These are phyloP conservation scores for Coptodon rendalli DNA, from an alignment of 2,113 vertebrate species.

Conservation along the genomic window DNA sequence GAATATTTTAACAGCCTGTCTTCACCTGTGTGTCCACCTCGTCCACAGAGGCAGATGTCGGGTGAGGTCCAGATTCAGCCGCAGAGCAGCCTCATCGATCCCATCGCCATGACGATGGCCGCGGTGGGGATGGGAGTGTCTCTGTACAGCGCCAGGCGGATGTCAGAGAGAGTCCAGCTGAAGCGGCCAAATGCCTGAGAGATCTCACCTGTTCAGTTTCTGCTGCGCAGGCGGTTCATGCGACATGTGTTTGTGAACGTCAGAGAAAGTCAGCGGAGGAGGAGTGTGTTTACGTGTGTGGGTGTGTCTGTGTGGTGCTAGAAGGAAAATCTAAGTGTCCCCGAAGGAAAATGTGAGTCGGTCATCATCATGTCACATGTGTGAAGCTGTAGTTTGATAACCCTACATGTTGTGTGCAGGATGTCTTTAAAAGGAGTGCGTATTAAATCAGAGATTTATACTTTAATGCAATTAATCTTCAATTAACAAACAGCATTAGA, in stretches of 20 bases:
- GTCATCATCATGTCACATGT: background rate
- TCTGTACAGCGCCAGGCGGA: conserved; percentile 60
- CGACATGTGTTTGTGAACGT: background rate
- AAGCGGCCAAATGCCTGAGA: background rate
- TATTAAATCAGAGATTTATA: background rate
- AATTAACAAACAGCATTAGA: background rate
- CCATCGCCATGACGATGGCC: conserved; percentile 64
- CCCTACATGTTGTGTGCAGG: background rate
- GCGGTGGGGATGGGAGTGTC: conserved; percentile 51
- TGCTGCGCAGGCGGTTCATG: background rate
- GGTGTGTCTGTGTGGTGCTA: background rate
- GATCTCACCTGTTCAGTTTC: background rate
- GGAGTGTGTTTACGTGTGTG: background rate
- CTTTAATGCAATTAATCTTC: background rate
- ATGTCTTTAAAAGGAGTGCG: background rate
- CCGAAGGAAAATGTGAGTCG: background rate
- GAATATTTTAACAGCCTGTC: background rate
- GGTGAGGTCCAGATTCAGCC: conserved; percentile 62
- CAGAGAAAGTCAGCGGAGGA: background rate
- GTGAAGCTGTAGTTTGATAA: background rate
- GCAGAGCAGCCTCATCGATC: conserved; percentile 37
- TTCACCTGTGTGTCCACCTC: background rate
- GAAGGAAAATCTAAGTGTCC: conserved; percentile 6
- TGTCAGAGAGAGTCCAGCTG: conserved; percentile 24
- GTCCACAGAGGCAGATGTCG: conserved; percentile 61